Conservation (phyloP, 30 jellyfish, hydroid and myxozoan genomes). For the Catostylus mosaicus region DNA sequence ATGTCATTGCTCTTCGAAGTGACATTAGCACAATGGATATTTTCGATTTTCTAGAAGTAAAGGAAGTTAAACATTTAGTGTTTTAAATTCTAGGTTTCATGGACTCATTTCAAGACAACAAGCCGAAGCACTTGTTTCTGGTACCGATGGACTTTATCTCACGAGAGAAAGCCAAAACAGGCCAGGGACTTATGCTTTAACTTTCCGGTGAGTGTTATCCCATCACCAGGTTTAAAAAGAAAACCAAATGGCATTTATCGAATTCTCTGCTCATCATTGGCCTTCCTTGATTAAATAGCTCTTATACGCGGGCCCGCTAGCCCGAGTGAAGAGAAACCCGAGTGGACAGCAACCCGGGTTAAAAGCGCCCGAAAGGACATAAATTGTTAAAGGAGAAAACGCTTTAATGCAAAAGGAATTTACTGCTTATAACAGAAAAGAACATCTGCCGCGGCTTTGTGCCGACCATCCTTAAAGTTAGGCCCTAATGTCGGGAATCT, state of each 20-base stretch:
- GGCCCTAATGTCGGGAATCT: background rate
- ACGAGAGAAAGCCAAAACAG: conserved; percentile 90
- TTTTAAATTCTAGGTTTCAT: conserved; percentile 63
- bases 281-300: background rate
- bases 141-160: conserved; percentile 75
- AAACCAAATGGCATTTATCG: background rate
- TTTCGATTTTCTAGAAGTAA: background rate
- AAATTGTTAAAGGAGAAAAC: background rate
- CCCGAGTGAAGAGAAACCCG: background rate
- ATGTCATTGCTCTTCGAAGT: background rate
- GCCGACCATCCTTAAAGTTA: background rate
- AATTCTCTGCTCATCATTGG: background rate
- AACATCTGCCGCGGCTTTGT: background rate
- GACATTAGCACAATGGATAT: background rate
- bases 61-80: background rate
- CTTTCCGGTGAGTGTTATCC: conserved; percentile 75
- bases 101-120: conserved; percentile 83
- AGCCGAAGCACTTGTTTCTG: conserved; percentile 80
- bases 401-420: too few species aligned
- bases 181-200: conserved; percentile 92
- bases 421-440: background rate
- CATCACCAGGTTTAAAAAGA: background rate
- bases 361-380: background rate
- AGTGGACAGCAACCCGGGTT: background rate
- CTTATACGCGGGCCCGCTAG: background rate